These are phyloP conservation scores for Catocala fraxini DNA, from an alignment of 2,888 invertebrate species.

Conservation along the genomic window DNA sequence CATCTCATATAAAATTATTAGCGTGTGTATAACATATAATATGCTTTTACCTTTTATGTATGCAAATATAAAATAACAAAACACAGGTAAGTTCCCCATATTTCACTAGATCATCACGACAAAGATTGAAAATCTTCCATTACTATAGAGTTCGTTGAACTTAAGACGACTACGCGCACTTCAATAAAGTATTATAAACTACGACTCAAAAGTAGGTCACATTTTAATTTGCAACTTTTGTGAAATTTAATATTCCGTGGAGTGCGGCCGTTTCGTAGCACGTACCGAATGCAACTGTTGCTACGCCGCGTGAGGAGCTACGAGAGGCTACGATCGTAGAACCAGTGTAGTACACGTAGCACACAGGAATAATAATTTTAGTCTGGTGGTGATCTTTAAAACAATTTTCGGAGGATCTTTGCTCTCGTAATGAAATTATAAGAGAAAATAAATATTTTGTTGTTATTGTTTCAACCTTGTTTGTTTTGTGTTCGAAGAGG, in stretches of 20 bases:
- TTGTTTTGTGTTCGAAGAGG: neutral
- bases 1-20: neutral
- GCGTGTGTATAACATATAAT: neutral
- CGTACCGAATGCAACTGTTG: conserved; percentile 80
- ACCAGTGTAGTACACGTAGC: conserved; percentile 40
- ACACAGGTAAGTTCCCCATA: conserved; percentile 60
- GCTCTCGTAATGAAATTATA: conserved; percentile 20
- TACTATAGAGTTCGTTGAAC: conserved; percentile 13
- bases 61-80: conserved; percentile 62
- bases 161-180: conserved; percentile 3
- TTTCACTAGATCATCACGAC: conserved; percentile 43
- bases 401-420: conserved; percentile 29
- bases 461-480: neutral
- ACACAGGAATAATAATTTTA: conserved; percentile 33
- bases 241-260: conserved; percentile 42
- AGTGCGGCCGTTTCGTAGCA: conserved; percentile 73
- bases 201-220: conserved; percentile 41
- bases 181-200: conserved; percentile 31
- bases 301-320: conserved; percentile 60
- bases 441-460: neutral
- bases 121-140: conserved; percentile 22
- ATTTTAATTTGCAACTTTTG: conserved; percentile 44
- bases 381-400: conserved; percentile 17
- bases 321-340: conserved; percentile 42
- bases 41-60: conserved; percentile 66